A percentile compares a stretch with the other conserved stretches of the same genome.
Evolutionary conservation across 53 echinoderm and acorn worm species (phyloP).

Genomic region (Crossaster papposus): DNA sequence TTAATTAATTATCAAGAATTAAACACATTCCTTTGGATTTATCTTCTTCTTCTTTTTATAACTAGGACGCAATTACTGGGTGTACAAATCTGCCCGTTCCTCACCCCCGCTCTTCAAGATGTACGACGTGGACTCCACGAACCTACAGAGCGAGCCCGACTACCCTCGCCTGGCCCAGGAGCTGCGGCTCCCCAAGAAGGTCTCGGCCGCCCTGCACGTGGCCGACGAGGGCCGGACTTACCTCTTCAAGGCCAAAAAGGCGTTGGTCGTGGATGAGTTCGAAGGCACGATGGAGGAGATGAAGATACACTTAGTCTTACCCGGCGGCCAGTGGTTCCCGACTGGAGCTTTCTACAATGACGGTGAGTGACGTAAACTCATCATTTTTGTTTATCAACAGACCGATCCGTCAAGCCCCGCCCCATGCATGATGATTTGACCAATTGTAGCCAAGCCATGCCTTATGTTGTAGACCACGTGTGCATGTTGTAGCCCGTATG

Average conservation of each 20-base stretch:
- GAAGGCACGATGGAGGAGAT: neutral
- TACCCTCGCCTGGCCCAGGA: conserved; percentile 16
- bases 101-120: conserved; percentile 52
- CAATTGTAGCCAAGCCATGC: too few species aligned
- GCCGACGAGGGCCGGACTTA: conserved; percentile 58
- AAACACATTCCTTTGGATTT: too few species aligned
- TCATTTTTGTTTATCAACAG: neutral
- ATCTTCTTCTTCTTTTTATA: neutral
- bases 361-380: neutral
- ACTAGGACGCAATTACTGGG: conserved; percentile 53
- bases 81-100: conserved; percentile 33
- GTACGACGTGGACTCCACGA: conserved; percentile 35
- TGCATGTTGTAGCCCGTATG: too few species aligned
- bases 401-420: neutral
- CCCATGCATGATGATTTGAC: too few species aligned
- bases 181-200: conserved; percentile 55
- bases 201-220: conserved; percentile 69
- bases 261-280: conserved; percentile 57
- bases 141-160: conserved; percentile 20
- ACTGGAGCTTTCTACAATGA: conserved; percentile 44
- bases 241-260: conserved; percentile 69
- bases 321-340: conserved; percentile 31
- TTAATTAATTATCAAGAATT: too few species aligned
- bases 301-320: conserved; percentile 52
- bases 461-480: too few species aligned